These are phyloP conservation scores for Takifugu ocellatus DNA, from an alignment of 2,797 vertebrate genomes.

Conservation along the genomic window DNA sequence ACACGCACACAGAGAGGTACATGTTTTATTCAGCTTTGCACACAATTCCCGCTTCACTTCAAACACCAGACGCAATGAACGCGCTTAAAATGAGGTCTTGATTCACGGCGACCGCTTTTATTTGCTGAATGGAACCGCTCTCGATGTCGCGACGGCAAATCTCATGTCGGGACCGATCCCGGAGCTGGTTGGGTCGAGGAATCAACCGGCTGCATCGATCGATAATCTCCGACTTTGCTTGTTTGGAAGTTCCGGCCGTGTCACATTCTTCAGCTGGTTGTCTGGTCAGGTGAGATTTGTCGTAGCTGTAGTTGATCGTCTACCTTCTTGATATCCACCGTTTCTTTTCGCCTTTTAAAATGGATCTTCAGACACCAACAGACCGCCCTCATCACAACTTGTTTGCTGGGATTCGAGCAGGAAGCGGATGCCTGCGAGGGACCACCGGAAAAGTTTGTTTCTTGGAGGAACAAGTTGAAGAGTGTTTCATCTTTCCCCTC, in stretches of 20 bases:
- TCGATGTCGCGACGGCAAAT: neutral
- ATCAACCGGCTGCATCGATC: conserved; percentile 12
- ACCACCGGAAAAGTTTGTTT: conserved; percentile 65
- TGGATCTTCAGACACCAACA: too few relatives aligned
- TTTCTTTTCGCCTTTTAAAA: too few relatives aligned
- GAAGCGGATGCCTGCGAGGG: conserved; percentile 52
- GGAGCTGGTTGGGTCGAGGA: conserved; percentile 13
- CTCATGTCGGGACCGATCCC: neutral
- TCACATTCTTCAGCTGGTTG: too few relatives aligned
- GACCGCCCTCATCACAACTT: too few relatives aligned
- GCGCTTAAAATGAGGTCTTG: conserved; percentile 26
- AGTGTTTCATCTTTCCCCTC: conserved; percentile 24
- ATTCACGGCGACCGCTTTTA: conserved; percentile 1
- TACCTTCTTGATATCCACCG: too few relatives aligned
- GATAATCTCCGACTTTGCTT: conserved; percentile 11
- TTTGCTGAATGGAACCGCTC: conserved; percentile 13
- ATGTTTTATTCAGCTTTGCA: neutral
- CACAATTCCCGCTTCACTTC: neutral
- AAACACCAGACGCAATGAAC: conserved; percentile 9
- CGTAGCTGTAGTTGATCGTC: too few relatives aligned
- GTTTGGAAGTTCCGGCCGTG: too few relatives aligned
- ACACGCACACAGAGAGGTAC: too few relatives aligned
- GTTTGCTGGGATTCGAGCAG: conserved; percentile 35
- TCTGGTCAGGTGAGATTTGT: too few relatives aligned
- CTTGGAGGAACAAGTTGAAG: conserved; percentile 37